These are phyloP conservation scores for Rhombomys opimus DNA, from an alignment of 2,113 vertebrate genomes.

Conservation along the genomic window DNA sequence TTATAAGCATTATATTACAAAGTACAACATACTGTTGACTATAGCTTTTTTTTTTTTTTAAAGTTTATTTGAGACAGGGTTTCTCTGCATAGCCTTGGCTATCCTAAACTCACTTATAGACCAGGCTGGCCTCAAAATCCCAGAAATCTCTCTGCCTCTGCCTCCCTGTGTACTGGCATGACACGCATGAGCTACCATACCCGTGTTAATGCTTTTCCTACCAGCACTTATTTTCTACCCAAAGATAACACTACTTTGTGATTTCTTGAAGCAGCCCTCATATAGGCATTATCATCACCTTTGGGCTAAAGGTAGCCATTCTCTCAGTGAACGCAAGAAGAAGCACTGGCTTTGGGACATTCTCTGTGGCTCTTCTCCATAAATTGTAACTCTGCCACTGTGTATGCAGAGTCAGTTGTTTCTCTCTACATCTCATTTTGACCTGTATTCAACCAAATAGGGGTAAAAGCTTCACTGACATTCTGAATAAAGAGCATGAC, in stretches of 20 bases:
- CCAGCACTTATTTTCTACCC: neutral
- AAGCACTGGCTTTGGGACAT: neutral
- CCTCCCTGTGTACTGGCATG: too few relatives aligned
- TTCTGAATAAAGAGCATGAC: constrained; percentile 70
- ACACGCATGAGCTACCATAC: too few relatives aligned
- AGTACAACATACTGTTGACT: neutral
- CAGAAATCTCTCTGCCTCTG: too few relatives aligned
- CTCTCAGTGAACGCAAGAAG: neutral
- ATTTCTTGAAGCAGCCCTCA: neutral
- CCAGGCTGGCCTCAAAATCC: too few relatives aligned
- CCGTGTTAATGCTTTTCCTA: neutral
- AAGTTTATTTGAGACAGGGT: too few relatives aligned
- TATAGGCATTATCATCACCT: neutral
- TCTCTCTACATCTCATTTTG: constrained; percentile 61
- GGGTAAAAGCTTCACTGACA: constrained; percentile 55
- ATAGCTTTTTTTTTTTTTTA: neutral
- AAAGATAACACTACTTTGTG: neutral
- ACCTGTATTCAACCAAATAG: constrained; percentile 38
- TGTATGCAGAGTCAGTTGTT: neutral
- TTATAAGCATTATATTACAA: constrained; percentile 16
- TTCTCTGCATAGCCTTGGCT: too few relatives aligned
- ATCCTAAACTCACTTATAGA: too few relatives aligned
- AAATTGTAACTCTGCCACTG: constrained; percentile 2
- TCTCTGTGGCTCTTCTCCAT: neutral
- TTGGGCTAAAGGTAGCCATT: neutral